These are phyloP conservation scores for Elymnias hypermnestra DNA, from an alignment of 1,140 invertebrate genomes.

Conservation along the genomic window DNA sequence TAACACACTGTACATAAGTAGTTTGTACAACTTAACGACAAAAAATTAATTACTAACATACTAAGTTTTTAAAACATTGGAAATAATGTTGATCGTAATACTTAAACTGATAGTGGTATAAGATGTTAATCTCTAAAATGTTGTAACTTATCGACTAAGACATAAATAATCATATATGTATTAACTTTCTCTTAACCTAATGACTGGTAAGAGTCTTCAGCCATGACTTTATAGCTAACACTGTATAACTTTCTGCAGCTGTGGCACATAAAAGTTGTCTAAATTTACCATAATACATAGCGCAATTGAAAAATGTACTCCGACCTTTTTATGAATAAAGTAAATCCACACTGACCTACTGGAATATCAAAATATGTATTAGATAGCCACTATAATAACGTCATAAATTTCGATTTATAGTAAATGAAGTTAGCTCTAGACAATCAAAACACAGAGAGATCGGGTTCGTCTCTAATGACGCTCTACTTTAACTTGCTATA, in stretches of 20 bases:
- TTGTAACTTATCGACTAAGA: slow-evolving; percentile 57
- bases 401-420: slow-evolving; percentile 21
- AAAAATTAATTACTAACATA: slow-evolving; percentile 48
- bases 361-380: slow-evolving; percentile 31
- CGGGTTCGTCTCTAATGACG: slow-evolving; percentile 16
- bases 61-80: slow-evolving; percentile 66
- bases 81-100: slow-evolving; percentile 71
- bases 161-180: slow-evolving; percentile 61
- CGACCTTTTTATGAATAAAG: slow-evolving; percentile 20
- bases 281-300: slow-evolving; percentile 28
- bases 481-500: slow-evolving; percentile 25
- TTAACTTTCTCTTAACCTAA: slow-evolving; percentile 51
- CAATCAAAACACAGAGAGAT: slow-evolving; percentile 20
- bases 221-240: slow-evolving; percentile 52
- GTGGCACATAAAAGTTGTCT: slow-evolving; percentile 44
- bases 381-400: too few species aligned
- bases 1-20: slow-evolving; percentile 68
- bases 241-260: slow-evolving; percentile 41
- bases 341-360: slow-evolving; percentile 41
- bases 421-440: slow-evolving; percentile 20
- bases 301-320: slow-evolving; percentile 32
- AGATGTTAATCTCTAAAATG: slow-evolving; percentile 65
- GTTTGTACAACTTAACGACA: slow-evolving; percentile 70
- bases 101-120: slow-evolving; percentile 69
- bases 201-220: slow-evolving; percentile 65